A percentile compares a stretch with the other conserved stretches of the same genome.
Conservation (phyloP, 2,113 vertebrate species). For the Argyrosomus japonicus region DNA sequence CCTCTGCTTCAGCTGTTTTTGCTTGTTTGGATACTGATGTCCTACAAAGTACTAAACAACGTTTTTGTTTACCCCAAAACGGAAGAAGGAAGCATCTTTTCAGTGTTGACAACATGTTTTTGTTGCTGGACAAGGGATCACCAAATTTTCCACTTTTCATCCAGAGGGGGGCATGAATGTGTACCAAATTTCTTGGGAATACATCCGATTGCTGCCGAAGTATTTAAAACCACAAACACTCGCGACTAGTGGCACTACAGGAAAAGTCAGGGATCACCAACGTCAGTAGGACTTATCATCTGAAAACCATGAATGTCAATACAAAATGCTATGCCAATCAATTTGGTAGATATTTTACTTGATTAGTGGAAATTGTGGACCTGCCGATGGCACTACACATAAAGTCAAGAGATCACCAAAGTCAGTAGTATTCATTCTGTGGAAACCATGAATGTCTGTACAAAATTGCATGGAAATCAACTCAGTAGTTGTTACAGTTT, state of each 20-base stretch:
- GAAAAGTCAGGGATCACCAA: background rate
- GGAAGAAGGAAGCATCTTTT: constrained; percentile 40
- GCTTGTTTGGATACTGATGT: too few species aligned
- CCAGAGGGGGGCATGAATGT: background rate
- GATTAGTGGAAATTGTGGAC: background rate
- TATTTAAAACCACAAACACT: background rate
- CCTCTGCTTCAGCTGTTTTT: too few species aligned
- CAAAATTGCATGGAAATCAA: too few species aligned
- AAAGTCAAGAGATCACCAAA: background rate
- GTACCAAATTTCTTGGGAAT: background rate
- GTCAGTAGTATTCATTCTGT: background rate
- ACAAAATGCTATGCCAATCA: background rate
- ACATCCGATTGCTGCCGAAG: background rate
- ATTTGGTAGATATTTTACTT: background rate
- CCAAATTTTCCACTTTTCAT: background rate
- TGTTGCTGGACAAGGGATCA: background rate
- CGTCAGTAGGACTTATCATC: background rate
- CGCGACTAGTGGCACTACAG: background rate
- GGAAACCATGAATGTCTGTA: background rate
- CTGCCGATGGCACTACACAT: background rate
- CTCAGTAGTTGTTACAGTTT: too few species aligned
- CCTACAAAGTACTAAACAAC: too few species aligned
- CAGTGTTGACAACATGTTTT: constrained; percentile 38
- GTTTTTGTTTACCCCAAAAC: background rate
- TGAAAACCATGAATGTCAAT: background rate